Percentiles rank a stretch among this genome's conserved stretches.
phyloP scores from a whole-genome alignment of 2,113 vertebrate species.

The Alectura lathami region DNA sequence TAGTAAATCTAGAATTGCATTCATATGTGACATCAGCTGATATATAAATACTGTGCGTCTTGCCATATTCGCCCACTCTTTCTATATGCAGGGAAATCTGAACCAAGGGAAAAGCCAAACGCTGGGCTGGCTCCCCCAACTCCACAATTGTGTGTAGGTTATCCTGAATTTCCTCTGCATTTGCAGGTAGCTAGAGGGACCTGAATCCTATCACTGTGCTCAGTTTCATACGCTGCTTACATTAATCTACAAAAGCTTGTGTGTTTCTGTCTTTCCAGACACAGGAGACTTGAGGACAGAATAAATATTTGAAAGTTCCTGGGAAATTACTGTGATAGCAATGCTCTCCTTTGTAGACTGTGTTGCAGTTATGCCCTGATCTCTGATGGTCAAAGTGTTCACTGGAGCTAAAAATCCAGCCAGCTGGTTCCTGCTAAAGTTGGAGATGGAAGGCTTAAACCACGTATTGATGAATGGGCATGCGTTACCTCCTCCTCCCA shows the following conservation, averaged over 20 bases:
- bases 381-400: rapidly evolving
- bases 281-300: background rate
- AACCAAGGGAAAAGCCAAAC: background rate
- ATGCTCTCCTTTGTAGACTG: background rate
- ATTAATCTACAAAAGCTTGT: constrained; percentile 26
- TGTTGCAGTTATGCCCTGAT: background rate
- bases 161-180: constrained; percentile 23
- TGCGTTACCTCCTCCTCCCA: rapidly evolving
- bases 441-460: background rate
- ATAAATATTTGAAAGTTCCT: background rate
- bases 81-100: constrained; percentile 52
- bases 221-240: background rate
- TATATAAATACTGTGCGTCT: background rate
- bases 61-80: constrained; percentile 48
- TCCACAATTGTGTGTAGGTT: background rate
- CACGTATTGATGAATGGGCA: background rate
- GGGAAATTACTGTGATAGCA: background rate
- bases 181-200: constrained; percentile 47
- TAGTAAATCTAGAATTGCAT: constrained; percentile 65
- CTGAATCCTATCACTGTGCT: constrained; percentile 30
- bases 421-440: background rate
- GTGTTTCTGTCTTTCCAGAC: constrained; percentile 17
- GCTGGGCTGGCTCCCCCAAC: constrained; percentile 35
- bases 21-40: constrained; percentile 70
- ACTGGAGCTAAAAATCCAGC: background rate